Percentiles rank a stretch among this genome's conserved stretches.
Conservation (phyloP, 2,888 invertebrate species). For the Phortica magna region DNA sequence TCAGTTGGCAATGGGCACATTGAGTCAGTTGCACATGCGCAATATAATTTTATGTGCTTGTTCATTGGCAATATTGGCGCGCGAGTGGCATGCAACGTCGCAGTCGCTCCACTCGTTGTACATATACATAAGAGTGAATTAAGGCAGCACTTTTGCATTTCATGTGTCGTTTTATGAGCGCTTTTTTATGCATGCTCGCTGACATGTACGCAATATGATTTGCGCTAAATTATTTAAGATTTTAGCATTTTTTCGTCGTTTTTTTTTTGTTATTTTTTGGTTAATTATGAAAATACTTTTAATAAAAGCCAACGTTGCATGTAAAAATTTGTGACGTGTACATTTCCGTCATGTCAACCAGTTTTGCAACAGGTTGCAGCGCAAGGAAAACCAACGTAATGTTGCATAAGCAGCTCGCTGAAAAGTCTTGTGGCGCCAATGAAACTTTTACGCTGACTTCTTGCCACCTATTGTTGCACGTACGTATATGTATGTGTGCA, state of each 20-base stretch:
- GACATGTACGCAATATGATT: slow-evolving; percentile 5
- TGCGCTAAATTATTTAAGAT: slow-evolving; percentile 17
- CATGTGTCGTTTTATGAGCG: slow-evolving; percentile 2
- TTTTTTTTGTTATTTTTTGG: slow-evolving; percentile 32
- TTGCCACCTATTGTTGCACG: slow-evolving; percentile 21
- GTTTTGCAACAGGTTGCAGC: slow-evolving; percentile 58
- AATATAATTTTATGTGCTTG: slow-evolving; percentile 26
- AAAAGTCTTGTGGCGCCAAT: not conserved
- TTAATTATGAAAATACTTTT: slow-evolving; percentile 69
- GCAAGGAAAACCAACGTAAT: not conserved
- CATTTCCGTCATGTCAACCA: slow-evolving; percentile 63
- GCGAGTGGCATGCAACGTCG: not conserved
- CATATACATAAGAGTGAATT: not conserved
- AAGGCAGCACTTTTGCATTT: slow-evolving; percentile 21
- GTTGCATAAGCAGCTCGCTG: not conserved
- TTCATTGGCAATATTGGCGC: slow-evolving; percentile 16
- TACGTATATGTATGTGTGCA: not conserved
- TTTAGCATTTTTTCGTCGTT: not conserved
- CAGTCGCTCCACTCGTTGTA: not conserved
- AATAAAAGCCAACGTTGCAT: slow-evolving; percentile 51
- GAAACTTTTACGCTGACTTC: not conserved
- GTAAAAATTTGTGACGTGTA: slow-evolving; percentile 49
- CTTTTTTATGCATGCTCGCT: not conserved
- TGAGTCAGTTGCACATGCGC: slow-evolving; percentile 26
- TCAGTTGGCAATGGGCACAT: not conserved